Conservation (phyloP, 2,888 invertebrate genomes). For the Drosophila greeni region DNA sequence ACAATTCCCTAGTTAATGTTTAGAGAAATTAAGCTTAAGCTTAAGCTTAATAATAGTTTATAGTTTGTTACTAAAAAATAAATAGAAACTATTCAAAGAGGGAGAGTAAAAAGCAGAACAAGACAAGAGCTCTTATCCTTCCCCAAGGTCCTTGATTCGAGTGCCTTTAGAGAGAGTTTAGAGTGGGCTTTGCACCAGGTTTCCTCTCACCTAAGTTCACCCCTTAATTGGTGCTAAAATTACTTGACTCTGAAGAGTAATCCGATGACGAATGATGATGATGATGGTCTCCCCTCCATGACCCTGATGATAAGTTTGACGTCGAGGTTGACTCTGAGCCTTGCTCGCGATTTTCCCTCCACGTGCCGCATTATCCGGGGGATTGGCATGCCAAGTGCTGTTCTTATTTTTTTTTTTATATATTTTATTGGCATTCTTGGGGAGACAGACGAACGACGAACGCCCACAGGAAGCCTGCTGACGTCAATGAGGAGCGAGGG, state of each 20-base stretch:
- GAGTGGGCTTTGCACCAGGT: neutral
- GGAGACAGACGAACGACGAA: conserved; percentile 1
- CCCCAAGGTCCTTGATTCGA: neutral
- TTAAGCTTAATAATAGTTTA: too few species aligned
- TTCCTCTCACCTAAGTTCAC: neutral
- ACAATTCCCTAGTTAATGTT: neutral
- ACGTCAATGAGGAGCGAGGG: conserved; percentile 59
- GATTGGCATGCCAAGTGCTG: conserved; percentile 31
- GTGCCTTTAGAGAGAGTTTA: neutral
- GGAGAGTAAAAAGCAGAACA: too few species aligned
- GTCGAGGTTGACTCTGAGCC: conserved; percentile 1
- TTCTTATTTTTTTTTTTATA: neutral
- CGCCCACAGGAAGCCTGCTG: conserved; percentile 29
- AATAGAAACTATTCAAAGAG: too few species aligned
- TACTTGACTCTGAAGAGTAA: conserved; percentile 7
- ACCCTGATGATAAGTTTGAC: conserved; percentile 2
- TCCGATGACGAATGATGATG: conserved; percentile 33
- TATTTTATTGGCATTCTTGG: conserved; percentile 48
- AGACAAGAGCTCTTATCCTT: neutral
- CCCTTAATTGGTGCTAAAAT: neutral
- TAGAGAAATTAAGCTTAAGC: neutral
- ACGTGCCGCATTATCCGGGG: conserved; percentile 23
- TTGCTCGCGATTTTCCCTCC: conserved; percentile 15
- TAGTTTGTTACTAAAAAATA: too few species aligned
- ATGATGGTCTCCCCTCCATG: neutral